Evolutionary conservation across 2,113 vertebrate genomes (phyloP).

Genomic region (Junco hyemalis): DNA sequence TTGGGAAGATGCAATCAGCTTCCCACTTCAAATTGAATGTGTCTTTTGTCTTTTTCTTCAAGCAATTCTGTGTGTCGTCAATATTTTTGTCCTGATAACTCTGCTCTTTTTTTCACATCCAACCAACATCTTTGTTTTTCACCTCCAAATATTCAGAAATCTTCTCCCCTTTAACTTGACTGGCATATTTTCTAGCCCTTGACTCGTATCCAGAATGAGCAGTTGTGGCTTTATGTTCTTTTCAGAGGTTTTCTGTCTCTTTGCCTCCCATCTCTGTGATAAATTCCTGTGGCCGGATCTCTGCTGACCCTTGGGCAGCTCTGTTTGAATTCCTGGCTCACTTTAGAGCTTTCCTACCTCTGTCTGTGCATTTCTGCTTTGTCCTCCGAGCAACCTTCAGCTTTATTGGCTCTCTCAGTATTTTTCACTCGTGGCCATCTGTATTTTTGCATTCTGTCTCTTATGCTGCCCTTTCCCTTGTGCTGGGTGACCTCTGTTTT

Average conservation of each 20-base stretch:
- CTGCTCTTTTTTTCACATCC: background rate
- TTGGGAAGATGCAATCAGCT: background rate
- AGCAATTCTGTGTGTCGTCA: background rate
- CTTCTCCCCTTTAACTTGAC: background rate
- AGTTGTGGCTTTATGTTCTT: background rate
- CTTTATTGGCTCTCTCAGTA: background rate
- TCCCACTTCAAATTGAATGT: background rate
- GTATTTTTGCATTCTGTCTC: background rate
- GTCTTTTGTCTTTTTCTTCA: background rate
- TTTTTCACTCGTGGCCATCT: background rate
- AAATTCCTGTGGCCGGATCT: background rate
- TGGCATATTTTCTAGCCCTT: background rate
- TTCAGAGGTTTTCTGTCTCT: background rate
- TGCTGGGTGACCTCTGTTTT: background rate
- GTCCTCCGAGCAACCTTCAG: background rate
- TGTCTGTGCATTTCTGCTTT: background rate
- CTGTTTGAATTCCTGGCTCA: background rate
- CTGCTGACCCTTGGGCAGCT: background rate
- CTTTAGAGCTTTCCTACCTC: background rate
- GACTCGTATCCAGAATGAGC: background rate
- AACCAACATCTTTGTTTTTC: background rate
- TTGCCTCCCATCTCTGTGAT: background rate
- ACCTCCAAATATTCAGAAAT: background rate
- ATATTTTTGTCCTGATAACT: background rate
- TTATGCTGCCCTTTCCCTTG: background rate